Conservation (phyloP, 2,797 vertebrate genomes). For the Argya squamiceps region DNA sequence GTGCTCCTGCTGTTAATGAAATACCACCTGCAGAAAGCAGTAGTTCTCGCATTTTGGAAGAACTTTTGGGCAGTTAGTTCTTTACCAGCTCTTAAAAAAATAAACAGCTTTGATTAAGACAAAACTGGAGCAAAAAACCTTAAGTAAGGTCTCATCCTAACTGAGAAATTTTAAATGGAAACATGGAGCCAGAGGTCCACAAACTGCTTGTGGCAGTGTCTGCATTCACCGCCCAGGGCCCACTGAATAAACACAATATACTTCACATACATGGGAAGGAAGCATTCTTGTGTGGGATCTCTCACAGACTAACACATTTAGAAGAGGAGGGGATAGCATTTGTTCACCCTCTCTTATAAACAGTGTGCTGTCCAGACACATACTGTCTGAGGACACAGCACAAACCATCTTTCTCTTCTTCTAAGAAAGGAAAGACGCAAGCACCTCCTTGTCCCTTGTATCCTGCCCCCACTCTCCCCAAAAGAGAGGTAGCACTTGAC, state of each 20-base stretch:
- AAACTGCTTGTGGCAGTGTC: neutral
- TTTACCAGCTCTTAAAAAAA: neutral
- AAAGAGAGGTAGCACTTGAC: neutral
- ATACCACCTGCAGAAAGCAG: neutral
- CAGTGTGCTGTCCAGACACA: neutral
- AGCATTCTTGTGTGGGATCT: neutral
- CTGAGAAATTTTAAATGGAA: neutral
- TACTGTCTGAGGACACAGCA: neutral
- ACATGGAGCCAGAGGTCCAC: neutral
- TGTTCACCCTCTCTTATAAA: neutral
- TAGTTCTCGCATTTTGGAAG: neutral
- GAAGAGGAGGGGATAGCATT: neutral
- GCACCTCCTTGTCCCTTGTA: fast-evolving
- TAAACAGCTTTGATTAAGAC: neutral
- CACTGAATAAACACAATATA: neutral
- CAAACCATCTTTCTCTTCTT: neutral
- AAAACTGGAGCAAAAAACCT: neutral
- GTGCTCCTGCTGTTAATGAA: neutral
- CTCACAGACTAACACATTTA: neutral
- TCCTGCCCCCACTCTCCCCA: fast-evolving
- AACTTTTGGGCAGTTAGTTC: neutral
- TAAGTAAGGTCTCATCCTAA: neutral
- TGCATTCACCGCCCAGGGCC: no score
- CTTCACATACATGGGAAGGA: neutral
- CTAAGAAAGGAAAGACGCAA: neutral